These are phyloP conservation scores for Aphodius granarius DNA, from an alignment of 2,888 invertebrate species.

Conservation along the genomic window DNA sequence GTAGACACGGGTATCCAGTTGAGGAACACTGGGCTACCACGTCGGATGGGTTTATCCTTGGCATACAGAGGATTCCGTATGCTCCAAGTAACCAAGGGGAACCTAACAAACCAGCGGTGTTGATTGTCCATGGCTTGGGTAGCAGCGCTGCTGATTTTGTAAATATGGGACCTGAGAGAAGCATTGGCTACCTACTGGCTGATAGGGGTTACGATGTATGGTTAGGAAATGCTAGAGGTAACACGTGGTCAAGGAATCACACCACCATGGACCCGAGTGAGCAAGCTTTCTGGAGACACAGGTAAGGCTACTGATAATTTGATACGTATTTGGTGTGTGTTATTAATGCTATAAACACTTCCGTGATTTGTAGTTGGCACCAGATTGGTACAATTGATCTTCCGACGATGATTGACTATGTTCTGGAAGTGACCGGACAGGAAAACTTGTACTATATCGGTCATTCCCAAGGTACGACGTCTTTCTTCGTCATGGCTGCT, in stretches of 20 bases:
- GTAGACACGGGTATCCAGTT: constrained; percentile 60
- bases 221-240: constrained; percentile 65
- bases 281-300: constrained; percentile 3
- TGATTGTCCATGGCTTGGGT: constrained; percentile 77
- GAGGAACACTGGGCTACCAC: constrained; percentile 66
- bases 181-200: constrained; percentile 53
- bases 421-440: constrained; percentile 60
- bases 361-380: constrained; percentile 61
- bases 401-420: constrained; percentile 77
- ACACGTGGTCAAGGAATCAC: constrained; percentile 59
- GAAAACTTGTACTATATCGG: constrained; percentile 73
- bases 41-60: constrained; percentile 77
- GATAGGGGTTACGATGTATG: constrained; percentile 59
- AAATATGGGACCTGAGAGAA: constrained; percentile 63
- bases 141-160: constrained; percentile 76
- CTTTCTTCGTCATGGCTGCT: constrained; percentile 68
- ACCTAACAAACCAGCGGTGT: constrained; percentile 55
- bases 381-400: constrained; percentile 78
- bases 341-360: not conserved
- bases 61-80: constrained; percentile 71
- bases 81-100: constrained; percentile 41
- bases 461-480: constrained; percentile 76
- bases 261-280: constrained; percentile 31
- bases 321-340: no score
- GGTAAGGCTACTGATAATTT: no score